Evolutionary conservation across 2,888 invertebrate genomes (phyloP).

Genomic region (Drosophila flavopinicola): DNA sequence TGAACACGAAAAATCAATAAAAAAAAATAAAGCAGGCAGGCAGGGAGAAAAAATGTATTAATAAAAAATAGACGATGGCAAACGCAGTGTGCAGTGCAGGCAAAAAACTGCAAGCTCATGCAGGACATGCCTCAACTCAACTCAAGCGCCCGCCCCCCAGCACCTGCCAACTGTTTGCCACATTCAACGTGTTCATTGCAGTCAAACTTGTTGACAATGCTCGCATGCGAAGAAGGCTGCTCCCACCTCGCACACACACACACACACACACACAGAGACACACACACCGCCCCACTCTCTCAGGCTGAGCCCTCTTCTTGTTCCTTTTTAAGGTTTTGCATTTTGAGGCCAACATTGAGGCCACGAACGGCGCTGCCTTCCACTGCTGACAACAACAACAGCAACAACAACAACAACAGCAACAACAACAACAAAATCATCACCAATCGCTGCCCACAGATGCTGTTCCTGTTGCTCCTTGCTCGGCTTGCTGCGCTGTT

Average conservation of each 20-base stretch:
- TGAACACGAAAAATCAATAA: slow-evolving; percentile 66
- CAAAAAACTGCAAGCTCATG: slow-evolving; percentile 52
- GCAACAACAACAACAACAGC: slow-evolving; percentile 19
- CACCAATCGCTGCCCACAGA: slow-evolving; percentile 48
- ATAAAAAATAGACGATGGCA: slow-evolving; percentile 41
- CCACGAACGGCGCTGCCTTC: slow-evolving; percentile 68
- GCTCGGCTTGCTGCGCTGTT: slow-evolving; percentile 31
- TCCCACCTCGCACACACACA: slow-evolving; percentile 2
- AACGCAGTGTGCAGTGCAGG: slow-evolving; percentile 41
- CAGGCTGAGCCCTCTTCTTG: slow-evolving; percentile 50
- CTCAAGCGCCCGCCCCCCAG: neutral
- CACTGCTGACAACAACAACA: slow-evolving; percentile 42
- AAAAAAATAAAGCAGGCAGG: neutral
- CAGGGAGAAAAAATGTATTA: slow-evolving; percentile 11
- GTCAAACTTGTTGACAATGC: slow-evolving; percentile 80
- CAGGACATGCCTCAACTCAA: slow-evolving; percentile 16
- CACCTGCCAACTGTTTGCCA: slow-evolving; percentile 39
- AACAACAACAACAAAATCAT: slow-evolving; percentile 17
- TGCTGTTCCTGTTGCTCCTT: slow-evolving; percentile 42
- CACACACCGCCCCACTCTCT: neutral
- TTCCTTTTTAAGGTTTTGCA: slow-evolving; percentile 80
- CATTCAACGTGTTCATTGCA: slow-evolving; percentile 64
- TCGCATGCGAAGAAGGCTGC: slow-evolving; percentile 47
- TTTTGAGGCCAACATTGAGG: slow-evolving; percentile 82
- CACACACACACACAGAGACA: too few relatives aligned